Evolutionary conservation across 64 coral and sea anemone genomes (phyloP).

Genomic region (Porites lutea): DNA sequence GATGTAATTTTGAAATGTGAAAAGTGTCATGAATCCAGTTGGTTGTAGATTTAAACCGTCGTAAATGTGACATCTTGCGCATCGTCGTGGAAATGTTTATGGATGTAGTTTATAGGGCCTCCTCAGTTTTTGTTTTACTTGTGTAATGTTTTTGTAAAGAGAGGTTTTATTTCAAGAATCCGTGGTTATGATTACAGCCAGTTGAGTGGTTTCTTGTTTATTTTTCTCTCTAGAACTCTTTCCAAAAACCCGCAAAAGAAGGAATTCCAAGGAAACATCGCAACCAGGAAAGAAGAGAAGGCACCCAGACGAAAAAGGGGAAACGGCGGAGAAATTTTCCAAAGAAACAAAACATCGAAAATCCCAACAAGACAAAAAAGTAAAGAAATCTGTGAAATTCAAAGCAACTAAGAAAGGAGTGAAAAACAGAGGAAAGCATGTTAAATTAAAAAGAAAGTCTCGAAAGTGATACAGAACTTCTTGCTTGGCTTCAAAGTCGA

Average conservation of each 20-base stretch:
- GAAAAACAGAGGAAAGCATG: constrained; percentile 12
- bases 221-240: constrained; percentile 28
- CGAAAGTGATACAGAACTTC: not conserved
- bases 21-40: no score
- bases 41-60: no score
- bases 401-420: not conserved
- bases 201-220: not conserved
- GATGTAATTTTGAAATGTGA: no score
- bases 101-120: no score
- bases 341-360: constrained; percentile 28
- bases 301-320: not conserved
- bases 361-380: not conserved
- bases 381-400: not conserved
- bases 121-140: not conserved
- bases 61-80: no score
- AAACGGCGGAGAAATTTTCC: not conserved
- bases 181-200: no score
- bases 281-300: constrained; percentile 32
- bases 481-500: no score
- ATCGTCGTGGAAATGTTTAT: no score
- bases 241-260: constrained; percentile 15
- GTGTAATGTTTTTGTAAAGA: not conserved
- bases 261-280: not conserved
- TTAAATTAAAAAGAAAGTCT: constrained; percentile 24
- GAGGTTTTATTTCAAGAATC: not conserved